Conservation (phyloP, 2,797 vertebrate species). For the Hoplostethus atlanticus region DNA sequence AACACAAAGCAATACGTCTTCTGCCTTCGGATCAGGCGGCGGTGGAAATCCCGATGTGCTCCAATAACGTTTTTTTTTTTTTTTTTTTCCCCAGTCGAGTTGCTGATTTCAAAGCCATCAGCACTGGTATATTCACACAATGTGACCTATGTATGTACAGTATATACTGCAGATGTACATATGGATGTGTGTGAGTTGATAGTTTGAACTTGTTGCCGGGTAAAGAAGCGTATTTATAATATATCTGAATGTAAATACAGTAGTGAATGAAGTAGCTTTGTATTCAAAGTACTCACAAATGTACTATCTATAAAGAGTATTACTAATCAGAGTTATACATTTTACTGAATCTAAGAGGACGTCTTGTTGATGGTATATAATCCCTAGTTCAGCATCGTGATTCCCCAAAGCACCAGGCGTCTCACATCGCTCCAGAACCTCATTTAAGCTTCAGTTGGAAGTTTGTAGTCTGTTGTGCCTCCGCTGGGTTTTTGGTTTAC, state of each 20-base stretch:
- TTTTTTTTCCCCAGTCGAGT: background rate
- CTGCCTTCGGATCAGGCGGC: constrained; percentile 22
- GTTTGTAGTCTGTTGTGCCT: no score
- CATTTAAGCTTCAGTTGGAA: no score
- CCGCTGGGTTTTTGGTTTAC: background rate
- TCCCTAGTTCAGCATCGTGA: constrained; percentile 45
- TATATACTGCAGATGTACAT: constrained; percentile 52
- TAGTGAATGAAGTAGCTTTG: constrained; percentile 60
- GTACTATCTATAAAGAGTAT: constrained; percentile 34
- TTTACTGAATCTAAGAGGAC: constrained; percentile 39
- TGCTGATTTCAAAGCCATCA: constrained; percentile 24
- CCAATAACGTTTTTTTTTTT: background rate
- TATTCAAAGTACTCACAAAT: constrained; percentile 46
- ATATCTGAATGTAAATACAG: constrained; percentile 67
- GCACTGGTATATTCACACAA: constrained; percentile 29
- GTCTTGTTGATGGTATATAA: constrained; percentile 55
- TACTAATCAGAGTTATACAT: constrained; percentile 28
- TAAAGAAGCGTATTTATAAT: constrained; percentile 59
- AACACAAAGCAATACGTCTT: constrained; percentile 67
- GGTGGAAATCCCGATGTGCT: constrained; percentile 17
- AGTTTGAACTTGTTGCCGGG: constrained; percentile 56
- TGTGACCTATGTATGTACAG: constrained; percentile 43
- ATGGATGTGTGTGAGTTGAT: constrained; percentile 60
- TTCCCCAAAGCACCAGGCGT: constrained; percentile 5
- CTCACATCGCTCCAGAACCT: no score